These are phyloP conservation scores for Catharus minimus DNA, from an alignment of 2,113 vertebrate genomes.

Conservation along the genomic window DNA sequence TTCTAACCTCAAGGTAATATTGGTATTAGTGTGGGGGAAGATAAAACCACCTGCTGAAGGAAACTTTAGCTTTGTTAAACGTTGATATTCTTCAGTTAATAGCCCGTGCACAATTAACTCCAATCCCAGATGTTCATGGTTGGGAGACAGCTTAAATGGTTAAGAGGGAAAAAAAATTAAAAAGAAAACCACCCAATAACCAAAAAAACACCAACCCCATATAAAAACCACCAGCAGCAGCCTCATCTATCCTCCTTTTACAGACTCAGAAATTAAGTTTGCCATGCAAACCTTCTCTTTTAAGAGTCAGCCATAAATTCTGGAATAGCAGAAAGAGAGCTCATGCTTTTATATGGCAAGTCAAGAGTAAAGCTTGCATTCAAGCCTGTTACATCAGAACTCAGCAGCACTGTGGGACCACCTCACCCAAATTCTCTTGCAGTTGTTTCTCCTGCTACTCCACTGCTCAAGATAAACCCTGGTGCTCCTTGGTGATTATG, in stretches of 20 bases:
- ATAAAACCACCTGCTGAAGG: not conserved
- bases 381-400: not conserved
- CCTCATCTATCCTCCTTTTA: not conserved
- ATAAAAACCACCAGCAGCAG: not conserved
- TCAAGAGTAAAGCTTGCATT: not conserved
- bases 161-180: fast-evolving
- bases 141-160: not conserved
- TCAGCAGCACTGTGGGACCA: not conserved
- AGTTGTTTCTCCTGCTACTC: not conserved
- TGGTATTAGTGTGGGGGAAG: not conserved
- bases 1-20: not conserved
- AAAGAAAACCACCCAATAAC: not conserved
- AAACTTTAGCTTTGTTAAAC: conserved; percentile 8
- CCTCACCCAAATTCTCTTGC: not conserved
- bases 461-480: not conserved
- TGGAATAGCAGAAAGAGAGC: not conserved
- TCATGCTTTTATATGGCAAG: not conserved
- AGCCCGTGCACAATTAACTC: not conserved
- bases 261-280: not conserved
- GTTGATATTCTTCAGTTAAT: conserved; percentile 19
- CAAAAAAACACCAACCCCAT: not conserved
- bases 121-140: not conserved
- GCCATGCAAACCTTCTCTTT: not conserved
- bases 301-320: not conserved
- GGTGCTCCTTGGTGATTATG: not conserved